These are phyloP conservation scores for Eclectus roratus DNA, from an alignment of 2,113 vertebrate species.

Conservation along the genomic window DNA sequence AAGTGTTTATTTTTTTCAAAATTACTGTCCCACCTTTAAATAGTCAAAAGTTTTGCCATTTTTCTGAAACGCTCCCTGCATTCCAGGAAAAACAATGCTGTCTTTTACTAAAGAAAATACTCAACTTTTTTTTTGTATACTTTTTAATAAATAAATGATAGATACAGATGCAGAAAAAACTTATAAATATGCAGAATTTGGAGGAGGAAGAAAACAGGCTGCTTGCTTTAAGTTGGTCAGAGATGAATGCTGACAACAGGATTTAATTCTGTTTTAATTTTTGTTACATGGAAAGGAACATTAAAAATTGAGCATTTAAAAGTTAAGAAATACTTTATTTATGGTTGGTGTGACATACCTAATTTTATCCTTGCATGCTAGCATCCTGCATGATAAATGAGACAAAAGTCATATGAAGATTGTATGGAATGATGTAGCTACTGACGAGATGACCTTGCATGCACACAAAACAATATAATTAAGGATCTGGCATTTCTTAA, in stretches of 20 bases:
- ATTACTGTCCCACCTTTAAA: not conserved
- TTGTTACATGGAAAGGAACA: not conserved
- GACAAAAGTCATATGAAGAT: not conserved
- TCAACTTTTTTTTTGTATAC: not conserved
- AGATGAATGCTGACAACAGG: not conserved
- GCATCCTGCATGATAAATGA: not conserved
- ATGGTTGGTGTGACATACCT: not conserved
- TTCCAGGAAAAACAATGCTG: not conserved
- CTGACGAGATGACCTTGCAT: not conserved
- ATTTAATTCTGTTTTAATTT: not conserved
- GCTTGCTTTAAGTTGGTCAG: not conserved
- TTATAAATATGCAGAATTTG: not conserved
- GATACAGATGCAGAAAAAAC: not conserved
- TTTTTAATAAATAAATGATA: not conserved
- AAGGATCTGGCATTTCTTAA: not conserved
- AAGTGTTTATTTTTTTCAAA: not conserved
- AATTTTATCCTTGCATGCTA: not conserved
- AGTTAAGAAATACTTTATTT: not conserved
- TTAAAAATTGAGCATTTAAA: not conserved
- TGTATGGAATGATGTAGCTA: not conserved
- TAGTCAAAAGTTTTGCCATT: not conserved
- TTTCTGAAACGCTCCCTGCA: not conserved
- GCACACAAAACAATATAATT: not conserved
- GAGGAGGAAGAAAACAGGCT: not conserved
- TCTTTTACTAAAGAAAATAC: not conserved